Evolutionary conservation across 2,888 invertebrate species (phyloP).

Genomic region (Agrilus mali): DNA sequence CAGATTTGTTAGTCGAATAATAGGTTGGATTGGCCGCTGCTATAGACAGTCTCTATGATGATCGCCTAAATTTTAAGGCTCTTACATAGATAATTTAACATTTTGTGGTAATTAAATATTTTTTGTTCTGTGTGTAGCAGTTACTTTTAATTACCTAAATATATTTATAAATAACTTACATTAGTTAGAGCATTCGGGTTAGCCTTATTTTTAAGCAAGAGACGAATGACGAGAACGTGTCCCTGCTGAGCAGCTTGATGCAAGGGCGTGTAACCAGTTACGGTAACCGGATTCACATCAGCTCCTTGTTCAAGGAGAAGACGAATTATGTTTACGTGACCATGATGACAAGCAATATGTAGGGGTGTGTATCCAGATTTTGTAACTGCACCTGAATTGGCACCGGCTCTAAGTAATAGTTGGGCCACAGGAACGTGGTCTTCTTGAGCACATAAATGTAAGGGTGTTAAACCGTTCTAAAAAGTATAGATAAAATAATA

Average conservation of each 20-base stretch:
- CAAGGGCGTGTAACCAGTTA: slow-evolving; percentile 82
- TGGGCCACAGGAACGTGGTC: slow-evolving; percentile 80
- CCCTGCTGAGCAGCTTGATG: slow-evolving; percentile 99
- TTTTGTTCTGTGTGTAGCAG: too few species aligned
- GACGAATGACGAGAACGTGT: slow-evolving; percentile 86
- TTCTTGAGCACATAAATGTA: slow-evolving; percentile 92
- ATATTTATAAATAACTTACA: slow-evolving; percentile 44
- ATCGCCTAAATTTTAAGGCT: too few species aligned
- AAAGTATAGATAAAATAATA: slow-evolving; percentile 7
- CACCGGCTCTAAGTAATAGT: slow-evolving; percentile 65
- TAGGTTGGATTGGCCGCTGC: too few species aligned
- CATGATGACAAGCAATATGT: slow-evolving; percentile 95
- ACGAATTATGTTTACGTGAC: slow-evolving; percentile 83
- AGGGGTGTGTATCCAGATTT: slow-evolving; percentile 89
- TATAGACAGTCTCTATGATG: too few species aligned
- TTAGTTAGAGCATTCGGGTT: slow-evolving; percentile 90
- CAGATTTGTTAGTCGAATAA: too few species aligned
- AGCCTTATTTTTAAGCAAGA: slow-evolving; percentile 84
- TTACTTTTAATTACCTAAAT: too few species aligned
- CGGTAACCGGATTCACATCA: slow-evolving; percentile 67
- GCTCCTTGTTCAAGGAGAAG: slow-evolving; percentile 83
- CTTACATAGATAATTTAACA: too few species aligned
- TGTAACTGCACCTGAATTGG: slow-evolving; percentile 57
- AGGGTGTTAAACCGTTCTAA: slow-evolving; percentile 79
- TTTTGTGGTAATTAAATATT: too few species aligned